A percentile compares a stretch with the other conserved stretches of the same genome.
Evolutionary conservation across 2,113 vertebrate species (phyloP).

Genomic region (Struthidea cinerea): DNA sequence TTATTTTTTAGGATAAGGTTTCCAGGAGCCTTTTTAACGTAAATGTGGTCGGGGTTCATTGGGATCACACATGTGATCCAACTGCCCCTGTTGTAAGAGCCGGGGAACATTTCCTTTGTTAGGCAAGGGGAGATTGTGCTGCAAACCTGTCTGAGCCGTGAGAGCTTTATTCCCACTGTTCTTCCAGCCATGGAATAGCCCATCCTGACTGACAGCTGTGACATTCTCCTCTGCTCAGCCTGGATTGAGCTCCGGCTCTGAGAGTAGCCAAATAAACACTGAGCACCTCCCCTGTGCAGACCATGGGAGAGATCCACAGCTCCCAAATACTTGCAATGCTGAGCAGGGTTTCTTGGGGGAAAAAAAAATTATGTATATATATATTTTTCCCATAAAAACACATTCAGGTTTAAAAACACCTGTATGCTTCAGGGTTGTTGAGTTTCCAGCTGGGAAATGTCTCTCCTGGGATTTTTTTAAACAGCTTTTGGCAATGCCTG

Average conservation of each 20-base stretch:
- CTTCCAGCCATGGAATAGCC: neutral
- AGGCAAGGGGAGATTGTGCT: neutral
- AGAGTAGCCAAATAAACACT: neutral
- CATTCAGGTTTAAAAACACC: neutral
- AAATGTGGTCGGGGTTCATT: neutral
- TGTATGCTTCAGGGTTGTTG: rapidly evolving
- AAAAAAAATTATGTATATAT: rapidly evolving
- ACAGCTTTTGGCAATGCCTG: neutral
- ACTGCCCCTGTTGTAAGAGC: neutral
- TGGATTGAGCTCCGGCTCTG: neutral
- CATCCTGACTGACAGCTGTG: neutral
- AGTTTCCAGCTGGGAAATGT: neutral
- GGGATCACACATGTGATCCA: neutral
- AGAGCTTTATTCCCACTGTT: neutral
- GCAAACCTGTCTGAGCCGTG: neutral
- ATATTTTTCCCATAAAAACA: neutral
- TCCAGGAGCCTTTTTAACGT: neutral
- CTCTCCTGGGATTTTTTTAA: neutral
- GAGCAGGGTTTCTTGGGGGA: rapidly evolving
- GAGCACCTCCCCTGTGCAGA: neutral
- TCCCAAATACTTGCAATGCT: neutral
- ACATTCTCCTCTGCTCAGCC: neutral
- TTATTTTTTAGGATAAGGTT: neutral
- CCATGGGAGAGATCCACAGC: neutral
- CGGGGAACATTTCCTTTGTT: neutral